A percentile compares a stretch with the other conserved stretches of the same genome.
These are phyloP conservation scores for Mesaphorura yosii DNA, from an alignment of 1,140 invertebrate species.

Conservation along the genomic window DNA sequence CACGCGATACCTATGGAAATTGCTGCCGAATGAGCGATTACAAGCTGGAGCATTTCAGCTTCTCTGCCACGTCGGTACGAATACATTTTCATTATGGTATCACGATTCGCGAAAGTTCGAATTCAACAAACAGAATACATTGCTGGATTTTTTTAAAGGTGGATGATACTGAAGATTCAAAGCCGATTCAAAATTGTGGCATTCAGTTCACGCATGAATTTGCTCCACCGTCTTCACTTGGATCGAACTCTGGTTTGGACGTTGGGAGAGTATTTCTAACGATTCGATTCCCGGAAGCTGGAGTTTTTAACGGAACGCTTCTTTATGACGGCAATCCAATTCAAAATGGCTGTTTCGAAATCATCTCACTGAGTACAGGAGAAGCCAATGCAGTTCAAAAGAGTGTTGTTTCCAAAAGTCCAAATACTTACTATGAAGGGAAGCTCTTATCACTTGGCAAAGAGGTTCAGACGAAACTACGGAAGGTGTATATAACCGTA, in stretches of 20 bases:
- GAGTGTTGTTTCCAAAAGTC: conserved; percentile 69
- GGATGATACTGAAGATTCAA: conserved; percentile 13
- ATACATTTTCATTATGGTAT: neutral
- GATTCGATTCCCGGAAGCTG: conserved; percentile 16
- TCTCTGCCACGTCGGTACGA: conserved; percentile 24
- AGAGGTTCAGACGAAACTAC: conserved; percentile 55
- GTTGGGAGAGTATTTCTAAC: too few species aligned
- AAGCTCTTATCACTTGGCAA: conserved; percentile 61
- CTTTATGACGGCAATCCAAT: conserved; percentile 62
- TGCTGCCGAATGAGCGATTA: conserved; percentile 43
- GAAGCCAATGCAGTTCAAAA: conserved; percentile 75
- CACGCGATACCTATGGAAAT: conserved; percentile 79
- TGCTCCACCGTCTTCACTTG: neutral
- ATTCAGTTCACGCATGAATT: conserved; percentile 27
- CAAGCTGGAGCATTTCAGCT: conserved; percentile 24
- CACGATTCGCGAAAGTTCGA: too few species aligned
- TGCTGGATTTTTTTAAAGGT: conserved; percentile 14
- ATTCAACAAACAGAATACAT: too few species aligned
- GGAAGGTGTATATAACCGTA: conserved; percentile 77
- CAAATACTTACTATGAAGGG: conserved; percentile 74
- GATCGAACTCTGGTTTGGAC: conserved; percentile 3
- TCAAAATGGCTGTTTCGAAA: conserved; percentile 83
- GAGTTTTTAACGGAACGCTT: conserved; percentile 36
- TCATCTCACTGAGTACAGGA: conserved; percentile 64
- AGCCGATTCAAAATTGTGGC: conserved; percentile 18